Conservation (phyloP, 2,888 invertebrate genomes). For the Lutraria lutraria region DNA sequence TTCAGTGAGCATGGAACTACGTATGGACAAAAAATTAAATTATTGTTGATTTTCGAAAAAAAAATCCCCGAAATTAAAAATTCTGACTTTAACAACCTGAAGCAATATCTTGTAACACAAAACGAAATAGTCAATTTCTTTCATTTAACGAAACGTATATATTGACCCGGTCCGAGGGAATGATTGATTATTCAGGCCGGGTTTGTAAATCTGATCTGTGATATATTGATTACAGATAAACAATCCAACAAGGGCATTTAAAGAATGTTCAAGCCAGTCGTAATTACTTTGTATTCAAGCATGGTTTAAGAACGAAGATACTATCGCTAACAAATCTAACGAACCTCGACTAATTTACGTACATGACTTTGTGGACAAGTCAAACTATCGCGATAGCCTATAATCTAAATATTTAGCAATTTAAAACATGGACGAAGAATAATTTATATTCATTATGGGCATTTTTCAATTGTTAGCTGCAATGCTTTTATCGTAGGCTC, state of each 20-base stretch:
- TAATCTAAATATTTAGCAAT: constrained; percentile 19
- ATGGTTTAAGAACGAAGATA: constrained; percentile 29
- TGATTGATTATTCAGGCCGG: neutral
- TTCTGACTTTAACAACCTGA: no score
- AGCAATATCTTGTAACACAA: neutral
- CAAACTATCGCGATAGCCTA: constrained; percentile 11
- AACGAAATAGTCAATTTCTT: constrained; percentile 17
- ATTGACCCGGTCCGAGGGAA: neutral
- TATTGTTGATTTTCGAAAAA: no score
- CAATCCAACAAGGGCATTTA: constrained; percentile 6
- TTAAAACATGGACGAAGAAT: neutral
- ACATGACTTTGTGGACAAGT: constrained; percentile 30
- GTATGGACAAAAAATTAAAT: no score
- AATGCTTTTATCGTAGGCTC: no score
- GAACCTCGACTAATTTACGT: constrained; percentile 43
- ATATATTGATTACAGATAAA: constrained; percentile 14
- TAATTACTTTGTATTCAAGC: constrained; percentile 30
- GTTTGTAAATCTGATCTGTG: constrained; percentile 16
- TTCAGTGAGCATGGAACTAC: no score
- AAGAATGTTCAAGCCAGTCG: constrained; percentile 30
- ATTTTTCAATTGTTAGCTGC: neutral
- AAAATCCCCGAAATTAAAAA: no score
- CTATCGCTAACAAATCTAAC: constrained; percentile 30
- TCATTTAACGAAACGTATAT: neutral
- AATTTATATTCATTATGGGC: neutral